phyloP scores from a whole-genome alignment of 2,888 invertebrate genomes.

The Dryadula phaetusa region DNA sequence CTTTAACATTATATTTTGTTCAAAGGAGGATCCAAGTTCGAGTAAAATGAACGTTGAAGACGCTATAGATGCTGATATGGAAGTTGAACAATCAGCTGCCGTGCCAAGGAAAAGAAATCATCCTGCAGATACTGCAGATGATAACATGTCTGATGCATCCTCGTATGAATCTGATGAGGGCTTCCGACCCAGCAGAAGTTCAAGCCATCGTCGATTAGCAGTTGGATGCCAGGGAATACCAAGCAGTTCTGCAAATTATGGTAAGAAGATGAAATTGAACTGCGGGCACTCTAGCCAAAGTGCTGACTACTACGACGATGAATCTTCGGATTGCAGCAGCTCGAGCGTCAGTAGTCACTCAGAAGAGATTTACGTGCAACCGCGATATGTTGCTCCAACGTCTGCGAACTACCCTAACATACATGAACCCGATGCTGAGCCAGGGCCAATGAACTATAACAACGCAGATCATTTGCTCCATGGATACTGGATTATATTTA shows the following conservation, averaged over 20 bases:
- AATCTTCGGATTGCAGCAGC: neutral
- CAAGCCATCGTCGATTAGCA: neutral
- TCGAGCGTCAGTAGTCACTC: neutral
- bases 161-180: neutral
- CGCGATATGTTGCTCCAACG: slow-evolving; percentile 13
- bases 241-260: neutral
- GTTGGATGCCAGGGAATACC: neutral
- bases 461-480: neutral
- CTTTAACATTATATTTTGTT: neutral
- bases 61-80: neutral
- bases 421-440: neutral
- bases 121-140: slow-evolving; percentile 4
- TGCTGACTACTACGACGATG: neutral
- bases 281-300: neutral
- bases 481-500: slow-evolving; percentile 23
- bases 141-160: neutral
- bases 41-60: slow-evolving; percentile 1
- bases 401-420: slow-evolving; percentile 20
- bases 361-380: slow-evolving; percentile 5
- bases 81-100: neutral
- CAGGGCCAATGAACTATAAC: slow-evolving; percentile 3
- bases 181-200: neutral
- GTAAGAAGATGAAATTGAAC: slow-evolving; percentile 19
- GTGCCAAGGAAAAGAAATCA: neutral
- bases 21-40: slow-evolving; percentile 13